These are phyloP conservation scores for Leptinotarsa tumamoca DNA, from an alignment of 2,888 invertebrate genomes.

Conservation along the genomic window DNA sequence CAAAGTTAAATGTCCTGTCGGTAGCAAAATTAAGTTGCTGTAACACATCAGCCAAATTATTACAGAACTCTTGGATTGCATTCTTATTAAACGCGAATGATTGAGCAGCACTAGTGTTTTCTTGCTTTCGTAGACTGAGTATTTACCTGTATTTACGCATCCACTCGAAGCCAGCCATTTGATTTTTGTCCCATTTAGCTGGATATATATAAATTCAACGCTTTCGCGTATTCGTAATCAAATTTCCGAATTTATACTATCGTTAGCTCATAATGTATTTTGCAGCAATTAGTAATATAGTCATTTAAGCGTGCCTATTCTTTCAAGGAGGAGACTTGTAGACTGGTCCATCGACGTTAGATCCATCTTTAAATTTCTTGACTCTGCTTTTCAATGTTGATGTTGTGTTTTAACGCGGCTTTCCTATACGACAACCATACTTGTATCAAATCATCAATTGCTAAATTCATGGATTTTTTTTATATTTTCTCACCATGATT, in stretches of 20 bases:
- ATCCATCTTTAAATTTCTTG: not conserved
- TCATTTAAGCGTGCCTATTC: constrained; percentile 35
- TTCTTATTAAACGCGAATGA: constrained; percentile 51
- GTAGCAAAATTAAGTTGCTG: constrained; percentile 35
- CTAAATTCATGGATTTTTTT: constrained; percentile 16
- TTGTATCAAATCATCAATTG: not conserved
- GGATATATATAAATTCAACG: not conserved
- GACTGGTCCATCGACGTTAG: not conserved
- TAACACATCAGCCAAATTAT: constrained; percentile 43
- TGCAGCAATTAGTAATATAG: constrained; percentile 35
- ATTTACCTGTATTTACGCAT: constrained; percentile 29
- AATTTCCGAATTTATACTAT: constrained; percentile 17
- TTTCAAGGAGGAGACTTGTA: constrained; percentile 3
- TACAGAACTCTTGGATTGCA: constrained; percentile 48
- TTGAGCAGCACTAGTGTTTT: constrained; percentile 48
- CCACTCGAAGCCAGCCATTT: not conserved
- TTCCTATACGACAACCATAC: constrained; percentile 3
- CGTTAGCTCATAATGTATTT: constrained; percentile 22
- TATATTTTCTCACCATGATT: not conserved
- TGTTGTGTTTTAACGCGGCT: constrained; percentile 1
- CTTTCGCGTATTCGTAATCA: constrained; percentile 27
- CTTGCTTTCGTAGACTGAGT: constrained; percentile 38
- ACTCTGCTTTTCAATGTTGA: not conserved
- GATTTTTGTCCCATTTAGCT: no score
- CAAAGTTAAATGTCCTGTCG: constrained; percentile 47